Conservation (phyloP, 2,797 vertebrate species). For the Phrynocephalus forsythii region DNA sequence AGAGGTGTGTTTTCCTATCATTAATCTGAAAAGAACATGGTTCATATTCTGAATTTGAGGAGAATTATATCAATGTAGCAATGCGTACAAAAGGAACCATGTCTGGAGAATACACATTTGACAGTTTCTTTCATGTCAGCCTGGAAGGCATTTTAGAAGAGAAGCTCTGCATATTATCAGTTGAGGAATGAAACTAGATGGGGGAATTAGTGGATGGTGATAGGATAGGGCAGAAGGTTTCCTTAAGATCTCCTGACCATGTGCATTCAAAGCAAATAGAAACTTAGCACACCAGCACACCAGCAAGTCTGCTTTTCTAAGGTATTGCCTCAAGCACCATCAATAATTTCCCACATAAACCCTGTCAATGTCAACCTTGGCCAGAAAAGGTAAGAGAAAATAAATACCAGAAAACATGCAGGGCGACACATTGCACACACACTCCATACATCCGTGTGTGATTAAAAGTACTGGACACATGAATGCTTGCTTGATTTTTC, state of each 20-base stretch:
- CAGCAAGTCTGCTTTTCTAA: neutral
- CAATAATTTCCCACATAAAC: neutral
- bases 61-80: neutral
- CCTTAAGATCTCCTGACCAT: neutral
- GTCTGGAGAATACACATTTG: neutral
- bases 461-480: neutral
- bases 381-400: neutral
- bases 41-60: neutral
- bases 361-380: neutral
- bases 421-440: neutral
- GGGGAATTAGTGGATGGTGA: neutral
- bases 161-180: neutral
- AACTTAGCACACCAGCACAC: neutral
- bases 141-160: neutral
- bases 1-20: neutral
- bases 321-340: conserved; percentile 12
- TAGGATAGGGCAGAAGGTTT: rapidly evolving
- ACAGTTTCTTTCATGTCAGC: neutral
- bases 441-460: neutral
- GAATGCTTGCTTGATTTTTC: neutral
- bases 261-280: neutral
- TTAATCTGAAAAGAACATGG: neutral
- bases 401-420: neutral
- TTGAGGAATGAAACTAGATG: neutral
- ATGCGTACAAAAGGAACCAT: neutral